Percentiles rank a stretch among this genome's conserved stretches.
phyloP scores from a whole-genome alignment of 2,888 invertebrate genomes.

The Oligia latruncula region DNA sequence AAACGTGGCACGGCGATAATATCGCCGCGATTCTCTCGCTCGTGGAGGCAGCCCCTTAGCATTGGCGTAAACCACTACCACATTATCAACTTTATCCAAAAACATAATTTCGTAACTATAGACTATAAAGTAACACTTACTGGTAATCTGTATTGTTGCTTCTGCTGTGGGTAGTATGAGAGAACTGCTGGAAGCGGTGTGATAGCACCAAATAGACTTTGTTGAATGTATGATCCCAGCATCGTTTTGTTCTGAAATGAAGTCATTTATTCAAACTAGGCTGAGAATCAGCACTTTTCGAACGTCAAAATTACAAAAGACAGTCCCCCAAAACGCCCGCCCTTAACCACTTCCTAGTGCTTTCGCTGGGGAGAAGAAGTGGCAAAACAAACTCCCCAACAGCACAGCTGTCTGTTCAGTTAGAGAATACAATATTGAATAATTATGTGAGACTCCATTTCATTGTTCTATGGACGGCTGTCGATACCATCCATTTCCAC shows the following conservation, averaged over 20 bases:
- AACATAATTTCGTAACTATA: neutral
- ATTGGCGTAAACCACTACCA: neutral
- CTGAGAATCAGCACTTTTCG: too few relatives aligned
- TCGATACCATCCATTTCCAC: neutral
- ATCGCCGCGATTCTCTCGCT: too few relatives aligned
- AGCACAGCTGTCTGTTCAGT: too few relatives aligned
- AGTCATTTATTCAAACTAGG: too few relatives aligned
- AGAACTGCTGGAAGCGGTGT: conserved; percentile 85
- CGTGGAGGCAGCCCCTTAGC: too few relatives aligned
- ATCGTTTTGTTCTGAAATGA: conserved; percentile 85
- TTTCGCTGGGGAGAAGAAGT: too few relatives aligned
- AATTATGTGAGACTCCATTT: neutral
- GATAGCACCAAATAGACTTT: conserved; percentile 86
- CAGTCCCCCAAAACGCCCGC: too few relatives aligned
- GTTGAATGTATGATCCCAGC: conserved; percentile 87
- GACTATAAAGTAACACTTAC: conserved; percentile 72
- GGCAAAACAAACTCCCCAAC: too few relatives aligned
- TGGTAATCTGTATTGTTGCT: conserved; percentile 82
- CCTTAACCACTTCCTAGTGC: too few relatives aligned
- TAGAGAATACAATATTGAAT: neutral
- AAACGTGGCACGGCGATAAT: too few relatives aligned
- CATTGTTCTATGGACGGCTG: neutral
- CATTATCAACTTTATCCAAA: neutral
- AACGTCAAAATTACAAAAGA: too few relatives aligned
- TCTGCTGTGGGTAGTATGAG: conserved; percentile 85